Percentiles rank a stretch among this genome's conserved stretches.
Evolutionary conservation across 2,888 invertebrate genomes (phyloP).

Genomic region (Eilema depressum): DNA sequence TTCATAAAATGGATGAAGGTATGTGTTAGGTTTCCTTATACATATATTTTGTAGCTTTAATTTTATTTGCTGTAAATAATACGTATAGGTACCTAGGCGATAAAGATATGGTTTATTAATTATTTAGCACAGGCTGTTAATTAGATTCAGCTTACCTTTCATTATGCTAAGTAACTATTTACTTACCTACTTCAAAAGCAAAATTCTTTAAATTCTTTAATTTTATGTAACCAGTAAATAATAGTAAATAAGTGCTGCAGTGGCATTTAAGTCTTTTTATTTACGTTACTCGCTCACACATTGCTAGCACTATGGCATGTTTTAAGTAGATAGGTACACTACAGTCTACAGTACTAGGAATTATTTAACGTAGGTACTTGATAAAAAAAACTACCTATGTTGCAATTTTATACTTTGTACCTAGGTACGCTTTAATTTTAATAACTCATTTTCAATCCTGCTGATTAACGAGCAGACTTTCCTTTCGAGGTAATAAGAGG

Average conservation of each 20-base stretch:
- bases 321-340: no score
- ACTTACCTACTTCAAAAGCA: not conserved
- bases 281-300: no score
- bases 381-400: no score
- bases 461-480: no score
- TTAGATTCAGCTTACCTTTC: not conserved
- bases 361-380: no score
- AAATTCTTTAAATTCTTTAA: not conserved
- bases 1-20: conserved; percentile 60
- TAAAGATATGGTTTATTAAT: not conserved
- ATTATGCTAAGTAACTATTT: not conserved
- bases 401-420: no score
- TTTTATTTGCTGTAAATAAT: not conserved
- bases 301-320: no score
- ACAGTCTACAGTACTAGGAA: no score
- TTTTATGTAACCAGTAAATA: not conserved
- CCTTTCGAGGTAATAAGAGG: no score
- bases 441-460: no score
- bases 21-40: conserved; percentile 30
- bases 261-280: not conserved
- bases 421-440: no score
- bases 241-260: not conserved
- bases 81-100: not conserved
- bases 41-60: not conserved
- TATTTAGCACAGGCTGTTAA: not conserved